A percentile compares a stretch with the other conserved stretches of the same genome.
Evolutionary conservation across 2,888 invertebrate genomes (phyloP).

Genomic region (Oscheius sp.): DNA sequence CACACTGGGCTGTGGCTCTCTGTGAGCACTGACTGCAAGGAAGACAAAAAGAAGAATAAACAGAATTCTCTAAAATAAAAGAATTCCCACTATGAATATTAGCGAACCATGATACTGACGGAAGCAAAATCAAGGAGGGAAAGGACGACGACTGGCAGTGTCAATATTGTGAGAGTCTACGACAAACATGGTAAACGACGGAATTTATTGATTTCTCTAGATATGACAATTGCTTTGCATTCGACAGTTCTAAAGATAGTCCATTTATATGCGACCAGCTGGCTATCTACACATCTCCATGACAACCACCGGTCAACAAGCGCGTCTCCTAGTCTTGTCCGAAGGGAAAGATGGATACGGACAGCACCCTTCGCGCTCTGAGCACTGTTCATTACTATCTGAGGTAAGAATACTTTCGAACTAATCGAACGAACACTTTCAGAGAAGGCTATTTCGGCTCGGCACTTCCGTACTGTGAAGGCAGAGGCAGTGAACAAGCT

Average conservation of each 20-base stretch:
- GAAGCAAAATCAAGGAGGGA: not conserved
- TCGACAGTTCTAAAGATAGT: not conserved
- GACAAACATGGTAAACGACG: not conserved
- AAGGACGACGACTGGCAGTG: too few relatives aligned
- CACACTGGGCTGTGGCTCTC: slow-evolving; percentile 5
- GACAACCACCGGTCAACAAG: not conserved
- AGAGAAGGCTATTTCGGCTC: slow-evolving; percentile 58
- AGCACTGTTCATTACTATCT: slow-evolving; percentile 31
- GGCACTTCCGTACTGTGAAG: slow-evolving; percentile 46
- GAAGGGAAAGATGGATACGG: slow-evolving; percentile 16
- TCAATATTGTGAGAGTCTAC: not conserved
- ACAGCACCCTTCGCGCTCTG: slow-evolving; percentile 8
- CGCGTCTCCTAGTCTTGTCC: not conserved
- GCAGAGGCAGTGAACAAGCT: slow-evolving; percentile 28
- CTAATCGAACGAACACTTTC: slow-evolving; percentile 3
- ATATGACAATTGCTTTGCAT: too few relatives aligned
- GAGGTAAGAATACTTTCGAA: not conserved
- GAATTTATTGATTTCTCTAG: not conserved
- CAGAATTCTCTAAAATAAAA: not conserved
- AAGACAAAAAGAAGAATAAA: not conserved
- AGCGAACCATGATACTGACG: not conserved
- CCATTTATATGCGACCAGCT: not conserved
- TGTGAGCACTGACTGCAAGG: not conserved
- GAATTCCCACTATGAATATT: not conserved
- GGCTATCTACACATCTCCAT: not conserved